Base-by-base conservation (phyloP, 1,140 invertebrate species). In the Listronotus bonariensis region DNA sequence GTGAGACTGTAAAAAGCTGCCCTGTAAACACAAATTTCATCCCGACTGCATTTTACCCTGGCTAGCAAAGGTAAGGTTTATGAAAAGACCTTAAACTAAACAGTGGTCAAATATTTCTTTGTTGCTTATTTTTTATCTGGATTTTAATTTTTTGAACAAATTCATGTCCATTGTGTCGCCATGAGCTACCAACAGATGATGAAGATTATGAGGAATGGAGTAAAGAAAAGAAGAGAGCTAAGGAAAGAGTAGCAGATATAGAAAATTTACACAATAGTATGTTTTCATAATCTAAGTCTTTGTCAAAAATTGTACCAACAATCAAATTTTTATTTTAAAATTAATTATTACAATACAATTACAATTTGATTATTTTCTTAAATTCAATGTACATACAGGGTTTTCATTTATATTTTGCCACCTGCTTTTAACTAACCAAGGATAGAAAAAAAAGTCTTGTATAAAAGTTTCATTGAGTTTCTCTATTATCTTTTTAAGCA, bases 111-210 rank as follows among this genome's bases (percentile, higher is more conserved):
- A 26, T 60, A 18, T 55, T 40, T 58, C 18, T 6, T 26, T 15
- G 41, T 32, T 34, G 51, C 15, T 20, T n/a, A 43, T 48, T n/a
- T n/a, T n/a, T n/a, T n/a, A n/a, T n/a, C n/a, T n/a, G n/a, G n/a
- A n/a, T 3, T 46, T 60, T 67, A 61, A 71, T 71, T 55, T 85
- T 86, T 62, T 80, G 94, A 91, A 92, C 92, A 3, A 95, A 93
- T 75, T 90, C 91, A 1, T 96, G 93, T 78, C 93, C 92, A 38
- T 76, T 94, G 64, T 95, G 93, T 75, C 85, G 93, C 65, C 80
- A 86, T 78, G 90, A 96, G 77, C 77, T 95, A 55, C 89, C 89
- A 45, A 95, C 93, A n/a, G 92, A 95, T 82, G 88, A 95, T 81
- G 85, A 88, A 68, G 85, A 87, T 26, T 95, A 95, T 83, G 93